A percentile compares a stretch with the other conserved stretches of the same genome.
phyloP scores from a whole-genome alignment of 2,113 vertebrate genomes.

The Diadophis punctatus region DNA sequence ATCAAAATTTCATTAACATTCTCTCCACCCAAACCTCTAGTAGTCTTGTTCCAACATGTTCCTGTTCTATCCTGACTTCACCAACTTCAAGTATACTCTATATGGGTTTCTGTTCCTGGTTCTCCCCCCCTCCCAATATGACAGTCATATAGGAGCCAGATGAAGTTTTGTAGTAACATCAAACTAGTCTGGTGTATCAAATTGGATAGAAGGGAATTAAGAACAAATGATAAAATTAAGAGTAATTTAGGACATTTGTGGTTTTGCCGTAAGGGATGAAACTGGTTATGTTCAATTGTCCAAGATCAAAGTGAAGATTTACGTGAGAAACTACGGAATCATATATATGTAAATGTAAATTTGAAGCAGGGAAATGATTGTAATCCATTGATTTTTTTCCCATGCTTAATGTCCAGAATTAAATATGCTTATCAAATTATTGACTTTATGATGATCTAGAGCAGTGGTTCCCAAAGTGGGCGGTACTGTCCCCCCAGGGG shows the following conservation, averaged over 20 bases:
- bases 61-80: background rate
- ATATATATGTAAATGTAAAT: too few relatives aligned
- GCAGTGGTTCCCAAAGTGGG: too few relatives aligned
- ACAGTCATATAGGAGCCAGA: background rate
- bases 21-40: background rate
- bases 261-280: background rate
- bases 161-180: background rate
- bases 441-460: background rate
- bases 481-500: too few relatives aligned
- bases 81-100: background rate
- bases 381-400: background rate
- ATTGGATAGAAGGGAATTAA: background rate
- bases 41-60: background rate
- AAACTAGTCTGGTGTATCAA: background rate
- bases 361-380: accelerated
- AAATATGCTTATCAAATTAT: background rate
- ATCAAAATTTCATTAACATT: background rate
- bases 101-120: background rate
- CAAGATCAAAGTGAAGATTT: background rate
- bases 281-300: background rate
- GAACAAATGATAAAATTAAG: background rate
- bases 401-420: background rate
- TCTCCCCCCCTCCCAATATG: background rate
- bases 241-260: background rate
- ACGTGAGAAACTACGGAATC: background rate